These are phyloP conservation scores for Oedothorax gibbosus DNA, from an alignment of 1,140 invertebrate genomes.

Conservation along the genomic window DNA sequence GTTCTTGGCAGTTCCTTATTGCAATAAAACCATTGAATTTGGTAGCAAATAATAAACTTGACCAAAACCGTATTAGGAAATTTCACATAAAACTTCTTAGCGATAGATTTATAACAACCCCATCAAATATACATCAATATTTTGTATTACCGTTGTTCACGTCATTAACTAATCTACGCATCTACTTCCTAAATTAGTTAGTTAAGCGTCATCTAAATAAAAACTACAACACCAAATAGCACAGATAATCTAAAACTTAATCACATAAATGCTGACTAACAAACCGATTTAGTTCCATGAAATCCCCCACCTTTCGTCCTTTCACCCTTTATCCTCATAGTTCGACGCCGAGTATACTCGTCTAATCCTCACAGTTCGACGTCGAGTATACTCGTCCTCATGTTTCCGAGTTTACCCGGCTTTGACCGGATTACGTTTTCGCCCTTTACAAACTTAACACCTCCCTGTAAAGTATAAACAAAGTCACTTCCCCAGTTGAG, in stretches of 20 bases:
- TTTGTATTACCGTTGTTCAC: too few relatives aligned
- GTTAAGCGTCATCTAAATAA: too few relatives aligned
- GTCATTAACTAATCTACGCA: too few relatives aligned
- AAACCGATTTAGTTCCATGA: not conserved
- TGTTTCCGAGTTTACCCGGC: constrained; percentile 18
- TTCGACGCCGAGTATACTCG: constrained; percentile 50
- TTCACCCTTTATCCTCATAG: constrained; percentile 35
- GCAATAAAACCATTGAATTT: too few relatives aligned
- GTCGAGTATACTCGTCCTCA: constrained; percentile 45
- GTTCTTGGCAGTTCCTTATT: too few relatives aligned
- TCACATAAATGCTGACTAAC: not conserved
- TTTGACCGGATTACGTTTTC: constrained; percentile 47
- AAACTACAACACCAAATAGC: not conserved
- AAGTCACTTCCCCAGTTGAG: not conserved
- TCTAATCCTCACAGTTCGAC: constrained; percentile 51
- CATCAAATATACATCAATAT: too few relatives aligned
- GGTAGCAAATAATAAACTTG: too few relatives aligned
- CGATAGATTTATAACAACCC: too few relatives aligned
- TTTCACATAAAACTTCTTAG: too few relatives aligned
- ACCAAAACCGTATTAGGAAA: too few relatives aligned
- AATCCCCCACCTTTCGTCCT: constrained; percentile 40
- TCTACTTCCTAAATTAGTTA: too few relatives aligned
- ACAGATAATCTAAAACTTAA: constrained; percentile 4
- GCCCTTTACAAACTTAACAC: constrained; percentile 44
- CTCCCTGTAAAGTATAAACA: constrained; percentile 52